These are phyloP conservation scores for Lasioglossum pauxillum DNA, from an alignment of 2,888 invertebrate species.

Conservation along the genomic window DNA sequence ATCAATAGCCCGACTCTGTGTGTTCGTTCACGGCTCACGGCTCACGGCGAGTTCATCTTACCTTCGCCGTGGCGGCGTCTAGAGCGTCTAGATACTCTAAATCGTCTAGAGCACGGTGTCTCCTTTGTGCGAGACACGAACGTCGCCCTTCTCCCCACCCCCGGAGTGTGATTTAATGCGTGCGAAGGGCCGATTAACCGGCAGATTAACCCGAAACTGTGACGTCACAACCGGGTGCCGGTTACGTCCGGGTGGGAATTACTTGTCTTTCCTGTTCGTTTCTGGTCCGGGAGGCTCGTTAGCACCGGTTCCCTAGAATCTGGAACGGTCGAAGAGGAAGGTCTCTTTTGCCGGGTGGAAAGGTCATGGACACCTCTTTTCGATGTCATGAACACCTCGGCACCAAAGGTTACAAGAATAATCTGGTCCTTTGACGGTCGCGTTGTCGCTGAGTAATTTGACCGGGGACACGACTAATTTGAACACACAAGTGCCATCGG, in stretches of 20 bases:
- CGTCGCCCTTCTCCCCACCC: neutral
- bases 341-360: neutral
- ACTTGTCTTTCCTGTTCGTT: neutral
- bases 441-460: neutral
- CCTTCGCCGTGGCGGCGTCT: constrained; percentile 56
- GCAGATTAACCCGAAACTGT: no score
- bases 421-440: neutral
- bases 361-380: neutral
- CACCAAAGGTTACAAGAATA: neutral
- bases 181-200: constrained; percentile 49
- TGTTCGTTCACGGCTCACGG: constrained; percentile 62
- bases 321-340: neutral
- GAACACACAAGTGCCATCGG: no score
- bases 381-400: neutral
- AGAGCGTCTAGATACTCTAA: constrained; percentile 11
- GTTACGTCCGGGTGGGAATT: neutral
- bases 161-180: constrained; percentile 41
- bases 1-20: constrained; percentile 80
- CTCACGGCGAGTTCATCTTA: constrained; percentile 68
- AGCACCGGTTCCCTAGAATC: neutral
- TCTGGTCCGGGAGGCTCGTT: neutral
- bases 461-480: no score
- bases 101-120: neutral
- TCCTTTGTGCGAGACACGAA: constrained; percentile 41
- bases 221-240: no score